Evolutionary conservation across 2,797 vertebrate genomes (phyloP).

Genomic region (Crenichthys baileyi): DNA sequence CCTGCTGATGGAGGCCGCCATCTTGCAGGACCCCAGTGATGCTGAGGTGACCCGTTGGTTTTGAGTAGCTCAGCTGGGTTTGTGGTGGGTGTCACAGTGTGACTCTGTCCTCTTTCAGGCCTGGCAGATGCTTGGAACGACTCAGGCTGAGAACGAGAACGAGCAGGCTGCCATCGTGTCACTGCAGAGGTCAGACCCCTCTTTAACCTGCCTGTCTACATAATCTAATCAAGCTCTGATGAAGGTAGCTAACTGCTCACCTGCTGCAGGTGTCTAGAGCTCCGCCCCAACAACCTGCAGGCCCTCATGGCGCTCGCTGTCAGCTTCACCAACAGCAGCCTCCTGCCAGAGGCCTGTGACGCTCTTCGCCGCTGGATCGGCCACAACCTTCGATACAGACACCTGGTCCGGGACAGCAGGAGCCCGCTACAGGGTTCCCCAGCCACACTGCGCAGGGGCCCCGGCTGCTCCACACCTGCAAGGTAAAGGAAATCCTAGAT

Average conservation of each 20-base stretch:
- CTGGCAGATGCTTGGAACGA: too few relatives aligned
- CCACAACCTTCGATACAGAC: constrained; percentile 91
- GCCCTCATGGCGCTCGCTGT: constrained; percentile 94
- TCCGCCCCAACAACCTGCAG: constrained; percentile 90
- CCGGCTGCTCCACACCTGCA: constrained; percentile 45
- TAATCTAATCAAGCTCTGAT: background rate
- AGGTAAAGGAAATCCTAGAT: constrained; percentile 42
- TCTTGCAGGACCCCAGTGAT: too few relatives aligned
- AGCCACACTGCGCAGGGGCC: constrained; percentile 76
- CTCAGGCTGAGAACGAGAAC: too few relatives aligned
- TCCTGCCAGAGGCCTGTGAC: constrained; percentile 89
- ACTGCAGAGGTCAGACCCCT: too few relatives aligned
- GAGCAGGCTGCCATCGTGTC: too few relatives aligned
- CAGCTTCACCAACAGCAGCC: constrained; percentile 90
- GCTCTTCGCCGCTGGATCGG: constrained; percentile 89
- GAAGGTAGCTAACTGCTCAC: background rate
- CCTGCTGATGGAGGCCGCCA: too few relatives aligned
- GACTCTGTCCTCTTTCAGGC: too few relatives aligned
- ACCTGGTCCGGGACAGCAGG: constrained; percentile 81
- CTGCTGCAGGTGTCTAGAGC: constrained; percentile 87
- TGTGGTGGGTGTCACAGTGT: too few relatives aligned
- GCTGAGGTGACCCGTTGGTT: too few relatives aligned
- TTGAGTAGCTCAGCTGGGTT: too few relatives aligned
- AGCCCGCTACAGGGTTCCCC: constrained; percentile 76
- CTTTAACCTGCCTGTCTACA: background rate